Evolutionary conservation across 1,140 invertebrate species (phyloP).

Genomic region (Diabrotica virgifera): DNA sequence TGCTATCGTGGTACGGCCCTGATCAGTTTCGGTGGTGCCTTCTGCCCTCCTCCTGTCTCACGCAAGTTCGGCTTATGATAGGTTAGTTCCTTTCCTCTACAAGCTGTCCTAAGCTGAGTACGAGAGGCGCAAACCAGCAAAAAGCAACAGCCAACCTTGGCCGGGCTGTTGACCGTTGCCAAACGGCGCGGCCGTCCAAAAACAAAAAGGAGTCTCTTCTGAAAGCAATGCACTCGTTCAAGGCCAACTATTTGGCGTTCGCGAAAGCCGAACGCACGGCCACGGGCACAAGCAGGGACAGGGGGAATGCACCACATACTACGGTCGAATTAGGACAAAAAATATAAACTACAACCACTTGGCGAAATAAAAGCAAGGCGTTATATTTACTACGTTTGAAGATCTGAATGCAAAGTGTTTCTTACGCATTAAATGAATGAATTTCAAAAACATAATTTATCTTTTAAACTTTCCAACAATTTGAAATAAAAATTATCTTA

Average conservation of each 20-base stretch:
- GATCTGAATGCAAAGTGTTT: too few species aligned
- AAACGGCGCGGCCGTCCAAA: slow-evolving; percentile 35
- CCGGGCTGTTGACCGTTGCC: slow-evolving; percentile 48
- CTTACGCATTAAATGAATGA: too few species aligned
- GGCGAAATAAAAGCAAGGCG: too few species aligned
- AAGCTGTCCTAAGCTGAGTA: background rate
- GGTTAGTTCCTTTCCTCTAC: slow-evolving; percentile 38
- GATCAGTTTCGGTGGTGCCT: slow-evolving; percentile 15
- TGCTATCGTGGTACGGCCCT: slow-evolving; percentile 7
- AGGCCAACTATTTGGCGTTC: slow-evolving; percentile 46
- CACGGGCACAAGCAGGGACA: too few species aligned
- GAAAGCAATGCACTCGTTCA: slow-evolving; percentile 49
- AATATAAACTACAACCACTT: too few species aligned
- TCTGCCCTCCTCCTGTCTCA: slow-evolving; percentile 24
- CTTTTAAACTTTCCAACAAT: too few species aligned
- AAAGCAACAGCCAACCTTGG: slow-evolving; percentile 38
- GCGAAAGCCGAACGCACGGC: slow-evolving; percentile 27
- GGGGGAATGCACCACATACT: slow-evolving; percentile 31
- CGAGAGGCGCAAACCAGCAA: background rate
- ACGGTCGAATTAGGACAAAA: slow-evolving; percentile 14
- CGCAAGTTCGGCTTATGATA: slow-evolving; percentile 47
- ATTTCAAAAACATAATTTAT: too few species aligned
- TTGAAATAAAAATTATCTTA: too few species aligned
- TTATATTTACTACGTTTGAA: too few species aligned
- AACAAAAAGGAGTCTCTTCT: slow-evolving; percentile 46